These are phyloP conservation scores for Caenorhabditis doughertyi DNA, from an alignment of 2,888 invertebrate species.

Conservation along the genomic window DNA sequence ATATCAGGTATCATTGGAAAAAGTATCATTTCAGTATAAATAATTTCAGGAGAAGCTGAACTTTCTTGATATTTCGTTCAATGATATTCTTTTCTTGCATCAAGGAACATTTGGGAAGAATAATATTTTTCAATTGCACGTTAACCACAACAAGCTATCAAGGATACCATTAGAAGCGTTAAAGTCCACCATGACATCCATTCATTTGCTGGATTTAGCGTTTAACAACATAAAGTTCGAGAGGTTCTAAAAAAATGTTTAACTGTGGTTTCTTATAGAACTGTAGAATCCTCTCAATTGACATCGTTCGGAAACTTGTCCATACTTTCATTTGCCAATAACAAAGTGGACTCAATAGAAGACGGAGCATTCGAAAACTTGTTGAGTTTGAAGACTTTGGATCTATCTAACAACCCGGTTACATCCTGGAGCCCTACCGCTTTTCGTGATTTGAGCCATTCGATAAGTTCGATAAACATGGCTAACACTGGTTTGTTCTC, in stretches of 20 bases:
- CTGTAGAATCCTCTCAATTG: slow-evolving; percentile 65
- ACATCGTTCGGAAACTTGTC: slow-evolving; percentile 73
- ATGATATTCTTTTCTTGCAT: slow-evolving; percentile 69
- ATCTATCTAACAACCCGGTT: slow-evolving; percentile 81
- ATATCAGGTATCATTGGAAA: slow-evolving; percentile 68
- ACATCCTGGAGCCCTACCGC: slow-evolving; percentile 82
- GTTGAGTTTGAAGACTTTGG: slow-evolving; percentile 73
- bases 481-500: slow-evolving; percentile 81
- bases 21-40: not conserved
- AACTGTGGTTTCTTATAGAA: slow-evolving; percentile 52
- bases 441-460: slow-evolving; percentile 77
- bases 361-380: slow-evolving; percentile 78
- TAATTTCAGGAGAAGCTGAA: slow-evolving; percentile 68
- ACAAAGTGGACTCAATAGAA: slow-evolving; percentile 79
- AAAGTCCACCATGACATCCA: slow-evolving; percentile 78
- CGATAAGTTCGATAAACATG: slow-evolving; percentile 76
- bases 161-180: slow-evolving; percentile 87
- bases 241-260: not conserved
- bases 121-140: slow-evolving; percentile 88
- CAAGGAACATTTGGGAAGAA: slow-evolving; percentile 77
- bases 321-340: slow-evolving; percentile 70
- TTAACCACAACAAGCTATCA: slow-evolving; percentile 87
- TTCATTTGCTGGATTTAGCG: slow-evolving; percentile 90
- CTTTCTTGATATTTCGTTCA: slow-evolving; percentile 73
- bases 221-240: slow-evolving; percentile 86